Evolutionary conservation across 1,140 invertebrate species (phyloP).

Genomic region (Calycopis cecrops): DNA sequence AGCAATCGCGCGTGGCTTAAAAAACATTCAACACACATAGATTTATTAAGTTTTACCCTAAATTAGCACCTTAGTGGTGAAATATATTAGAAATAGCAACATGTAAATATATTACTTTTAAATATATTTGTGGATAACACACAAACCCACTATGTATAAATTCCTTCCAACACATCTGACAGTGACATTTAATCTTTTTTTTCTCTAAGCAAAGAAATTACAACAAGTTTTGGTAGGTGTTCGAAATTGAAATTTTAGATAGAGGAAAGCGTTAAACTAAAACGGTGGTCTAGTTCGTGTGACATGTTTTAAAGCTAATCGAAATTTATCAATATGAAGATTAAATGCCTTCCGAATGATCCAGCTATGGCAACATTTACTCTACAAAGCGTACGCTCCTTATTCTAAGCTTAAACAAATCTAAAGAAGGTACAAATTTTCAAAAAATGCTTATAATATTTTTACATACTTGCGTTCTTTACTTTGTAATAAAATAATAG

Average conservation of each 20-base stretch:
- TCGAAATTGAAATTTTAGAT: conserved; percentile 1
- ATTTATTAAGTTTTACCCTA: conserved; percentile 34
- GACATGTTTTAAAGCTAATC: conserved; percentile 64
- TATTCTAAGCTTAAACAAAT: conserved; percentile 45
- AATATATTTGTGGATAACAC: conserved; percentile 18
- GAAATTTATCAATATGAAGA: conserved; percentile 18
- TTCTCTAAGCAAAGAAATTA: not conserved
- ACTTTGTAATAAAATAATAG: conserved; percentile 28
- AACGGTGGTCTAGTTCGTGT: conserved; percentile 66
- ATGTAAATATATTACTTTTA: conserved; percentile 42
- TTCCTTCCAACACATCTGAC: not conserved
- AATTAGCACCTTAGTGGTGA: conserved; percentile 51
- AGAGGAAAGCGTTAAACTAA: conserved; percentile 37
- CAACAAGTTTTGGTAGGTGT: not conserved
- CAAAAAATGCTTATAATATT: conserved; percentile 47
- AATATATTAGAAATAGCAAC: conserved; percentile 51
- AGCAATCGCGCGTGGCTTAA: not conserved
- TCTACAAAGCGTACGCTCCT: conserved; percentile 44
- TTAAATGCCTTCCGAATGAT: conserved; percentile 26
- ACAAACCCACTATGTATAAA: not conserved
- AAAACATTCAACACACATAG: conserved; percentile 12
- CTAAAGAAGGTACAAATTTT: conserved; percentile 34
- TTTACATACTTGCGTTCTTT: conserved; percentile 47
- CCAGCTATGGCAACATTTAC: conserved; percentile 62
- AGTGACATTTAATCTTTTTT: not conserved